Evolutionary conservation across 2,797 vertebrate genomes (phyloP).

Genomic region (Lagorchestes hirsutus): DNA sequence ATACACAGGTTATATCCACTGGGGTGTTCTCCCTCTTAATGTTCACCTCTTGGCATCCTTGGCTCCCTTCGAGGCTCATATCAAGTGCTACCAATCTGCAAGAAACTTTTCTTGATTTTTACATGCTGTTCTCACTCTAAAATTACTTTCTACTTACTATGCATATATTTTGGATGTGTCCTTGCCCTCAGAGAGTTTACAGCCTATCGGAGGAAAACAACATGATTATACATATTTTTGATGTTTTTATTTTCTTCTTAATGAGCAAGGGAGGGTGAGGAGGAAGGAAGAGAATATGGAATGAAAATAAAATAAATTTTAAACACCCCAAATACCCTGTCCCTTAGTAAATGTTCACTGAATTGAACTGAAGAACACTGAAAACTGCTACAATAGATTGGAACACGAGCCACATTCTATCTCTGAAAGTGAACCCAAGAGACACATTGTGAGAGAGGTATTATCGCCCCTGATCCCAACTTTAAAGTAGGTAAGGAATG

Average conservation of each 20-base stretch:
- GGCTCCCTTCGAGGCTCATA: background rate
- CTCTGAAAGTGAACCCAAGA: background rate
- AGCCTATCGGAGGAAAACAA: background rate
- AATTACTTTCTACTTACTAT: background rate
- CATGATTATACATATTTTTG: background rate
- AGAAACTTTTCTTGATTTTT: background rate
- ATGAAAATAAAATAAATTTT: background rate
- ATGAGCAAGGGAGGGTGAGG: background rate
- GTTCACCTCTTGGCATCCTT: background rate
- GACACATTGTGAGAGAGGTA: background rate
- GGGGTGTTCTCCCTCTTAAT: background rate
- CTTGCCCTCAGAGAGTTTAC: background rate
- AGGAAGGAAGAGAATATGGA: background rate
- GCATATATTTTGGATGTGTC: background rate
- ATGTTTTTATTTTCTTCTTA: background rate
- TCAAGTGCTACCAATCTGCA: background rate
- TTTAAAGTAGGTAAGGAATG: background rate
- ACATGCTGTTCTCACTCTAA: background rate
- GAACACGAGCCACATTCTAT: background rate
- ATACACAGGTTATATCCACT: background rate
- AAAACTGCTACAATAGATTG: background rate
- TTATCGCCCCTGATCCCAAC: background rate
- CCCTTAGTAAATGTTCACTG: background rate
- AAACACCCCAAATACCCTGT: background rate
- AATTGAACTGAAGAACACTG: slow-evolving; percentile 24